Percentiles rank a stretch among this genome's conserved stretches.
phyloP scores from a whole-genome alignment of 2,797 vertebrate genomes.

The Chelmon rostratus region DNA sequence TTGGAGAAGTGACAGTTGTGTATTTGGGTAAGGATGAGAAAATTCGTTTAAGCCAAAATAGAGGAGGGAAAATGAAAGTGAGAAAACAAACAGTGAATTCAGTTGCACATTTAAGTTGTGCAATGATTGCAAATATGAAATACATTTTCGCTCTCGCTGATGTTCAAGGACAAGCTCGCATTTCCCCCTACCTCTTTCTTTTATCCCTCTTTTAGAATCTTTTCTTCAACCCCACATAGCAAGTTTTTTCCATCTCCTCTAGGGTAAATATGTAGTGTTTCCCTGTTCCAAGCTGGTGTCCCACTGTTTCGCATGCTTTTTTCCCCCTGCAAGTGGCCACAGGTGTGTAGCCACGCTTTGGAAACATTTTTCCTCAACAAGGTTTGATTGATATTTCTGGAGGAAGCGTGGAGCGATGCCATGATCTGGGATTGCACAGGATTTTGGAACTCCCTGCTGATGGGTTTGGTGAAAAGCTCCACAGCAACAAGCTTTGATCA shows the following conservation, averaged over 20 bases:
- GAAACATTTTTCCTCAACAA: constrained; percentile 57
- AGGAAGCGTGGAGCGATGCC: constrained; percentile 53
- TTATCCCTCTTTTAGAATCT: constrained; percentile 37
- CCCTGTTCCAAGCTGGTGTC: constrained; percentile 59
- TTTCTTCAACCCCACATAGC: constrained; percentile 43
- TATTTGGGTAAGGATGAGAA: constrained; percentile 77
- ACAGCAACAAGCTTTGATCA: constrained; percentile 68
- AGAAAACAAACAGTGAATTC: constrained; percentile 73
- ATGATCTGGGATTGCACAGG: constrained; percentile 50
- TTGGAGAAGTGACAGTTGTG: constrained; percentile 75
- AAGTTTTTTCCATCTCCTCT: constrained; percentile 37
- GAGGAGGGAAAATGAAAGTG: constrained; percentile 66
- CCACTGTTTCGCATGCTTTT: constrained; percentile 49
- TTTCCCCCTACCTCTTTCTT: constrained; percentile 34
- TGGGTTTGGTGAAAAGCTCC: constrained; percentile 53
- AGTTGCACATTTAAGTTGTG: constrained; percentile 64
- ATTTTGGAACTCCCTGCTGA: constrained; percentile 62
- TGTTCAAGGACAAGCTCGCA: constrained; percentile 58
- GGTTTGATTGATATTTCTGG: constrained; percentile 64
- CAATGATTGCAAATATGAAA: constrained; percentile 66
- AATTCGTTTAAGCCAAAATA: constrained; percentile 72
- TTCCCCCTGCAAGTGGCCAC: constrained; percentile 39
- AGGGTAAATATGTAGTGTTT: constrained; percentile 69
- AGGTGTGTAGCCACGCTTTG: constrained; percentile 57
- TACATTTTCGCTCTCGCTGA: constrained; percentile 57